A percentile compares a stretch with the other conserved stretches of the same genome.
Conservation (phyloP, 2,888 invertebrate genomes). For the Loripinus fragilis region DNA sequence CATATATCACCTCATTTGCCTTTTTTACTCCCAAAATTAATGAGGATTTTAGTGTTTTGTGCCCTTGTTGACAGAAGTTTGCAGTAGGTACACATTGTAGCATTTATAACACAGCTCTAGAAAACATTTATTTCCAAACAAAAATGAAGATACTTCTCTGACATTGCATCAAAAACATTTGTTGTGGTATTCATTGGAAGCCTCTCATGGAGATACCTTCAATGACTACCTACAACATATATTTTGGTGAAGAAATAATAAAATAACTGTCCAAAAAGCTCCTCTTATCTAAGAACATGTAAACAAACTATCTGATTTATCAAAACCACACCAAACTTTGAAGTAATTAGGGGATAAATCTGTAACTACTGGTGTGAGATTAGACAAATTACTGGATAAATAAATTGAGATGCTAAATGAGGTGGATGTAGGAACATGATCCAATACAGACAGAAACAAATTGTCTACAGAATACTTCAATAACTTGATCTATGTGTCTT, state of each 20-base stretch:
- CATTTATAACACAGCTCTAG: too few species aligned
- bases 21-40: not conserved
- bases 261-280: too few species aligned
- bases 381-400: conserved; percentile 13
- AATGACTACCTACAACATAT: too few species aligned
- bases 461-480: conserved; percentile 6
- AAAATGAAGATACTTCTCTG: too few species aligned
- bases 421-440: conserved; percentile 4
- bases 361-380: conserved; percentile 5
- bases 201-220: too few species aligned
- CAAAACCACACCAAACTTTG: not conserved
- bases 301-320: not conserved
- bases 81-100: not conserved
- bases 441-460: not conserved
- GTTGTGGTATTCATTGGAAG: too few species aligned
- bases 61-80: not conserved
- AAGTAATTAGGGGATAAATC: not conserved
- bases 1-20: not conserved
- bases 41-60: not conserved
- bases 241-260: too few species aligned
- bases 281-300: too few species aligned
- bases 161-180: too few species aligned
- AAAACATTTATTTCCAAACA: too few species aligned
- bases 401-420: not conserved
- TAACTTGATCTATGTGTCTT: too few species aligned